A percentile compares a stretch with the other conserved stretches of the same genome.
phyloP scores from a whole-genome alignment of 2,113 vertebrate genomes.

The Poeciliopsis turrubarensis region DNA sequence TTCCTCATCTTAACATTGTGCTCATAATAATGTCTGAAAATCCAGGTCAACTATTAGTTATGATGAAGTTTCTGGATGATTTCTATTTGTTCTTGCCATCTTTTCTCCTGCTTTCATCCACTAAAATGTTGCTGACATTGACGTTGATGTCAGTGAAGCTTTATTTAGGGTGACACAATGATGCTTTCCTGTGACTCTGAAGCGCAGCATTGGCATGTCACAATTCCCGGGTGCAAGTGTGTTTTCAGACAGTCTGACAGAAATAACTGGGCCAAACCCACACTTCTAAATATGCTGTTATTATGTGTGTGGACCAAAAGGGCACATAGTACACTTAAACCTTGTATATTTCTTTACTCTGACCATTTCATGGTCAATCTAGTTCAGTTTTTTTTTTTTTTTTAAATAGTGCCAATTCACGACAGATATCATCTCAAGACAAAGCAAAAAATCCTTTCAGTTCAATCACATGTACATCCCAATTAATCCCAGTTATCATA shows the following conservation, averaged over 20 bases:
- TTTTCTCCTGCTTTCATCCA: not conserved
- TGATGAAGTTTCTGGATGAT: not conserved
- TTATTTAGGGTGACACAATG: not conserved
- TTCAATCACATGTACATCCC: no score
- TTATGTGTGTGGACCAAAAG: not conserved
- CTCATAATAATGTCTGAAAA: not conserved
- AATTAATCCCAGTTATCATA: no score
- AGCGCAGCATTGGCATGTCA: conserved; percentile 4
- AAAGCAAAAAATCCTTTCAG: no score
- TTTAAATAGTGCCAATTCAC: no score
- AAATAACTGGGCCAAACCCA: not conserved
- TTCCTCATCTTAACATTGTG: not conserved
- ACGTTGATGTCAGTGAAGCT: conserved; percentile 13
- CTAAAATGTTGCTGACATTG: not conserved
- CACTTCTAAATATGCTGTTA: not conserved
- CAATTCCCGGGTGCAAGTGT: conserved; percentile 10
- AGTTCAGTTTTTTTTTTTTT: no score
- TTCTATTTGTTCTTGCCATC: not conserved
- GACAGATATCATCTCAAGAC: no score
- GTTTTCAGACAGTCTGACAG: not conserved
- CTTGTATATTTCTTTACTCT: not conserved
- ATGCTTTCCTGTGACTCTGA: not conserved
- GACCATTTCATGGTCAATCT: no score
- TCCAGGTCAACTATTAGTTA: not conserved
- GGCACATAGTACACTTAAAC: not conserved